Evolutionary conservation across 2,797 vertebrate genomes (phyloP).

Genomic region (Micromesistius poutassou): DNA sequence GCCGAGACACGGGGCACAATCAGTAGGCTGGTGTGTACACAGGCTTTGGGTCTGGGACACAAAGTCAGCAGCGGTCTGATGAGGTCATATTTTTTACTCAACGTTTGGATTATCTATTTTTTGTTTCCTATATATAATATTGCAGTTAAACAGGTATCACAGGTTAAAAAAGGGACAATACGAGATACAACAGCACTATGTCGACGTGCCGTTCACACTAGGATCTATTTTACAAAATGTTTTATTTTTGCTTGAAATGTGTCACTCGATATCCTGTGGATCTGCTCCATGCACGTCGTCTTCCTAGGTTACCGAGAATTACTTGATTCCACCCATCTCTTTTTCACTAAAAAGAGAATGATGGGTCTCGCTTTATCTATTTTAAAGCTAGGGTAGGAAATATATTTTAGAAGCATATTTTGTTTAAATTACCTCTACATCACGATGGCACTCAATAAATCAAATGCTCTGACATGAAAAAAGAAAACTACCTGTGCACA

Average conservation of each 20-base stretch:
- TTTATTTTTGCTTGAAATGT: background rate
- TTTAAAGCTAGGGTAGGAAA: no score
- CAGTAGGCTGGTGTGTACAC: background rate
- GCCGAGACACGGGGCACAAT: conserved; percentile 1
- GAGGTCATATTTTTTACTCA: no score
- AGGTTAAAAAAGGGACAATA: background rate
- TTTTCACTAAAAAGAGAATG: background rate
- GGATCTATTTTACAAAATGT: background rate
- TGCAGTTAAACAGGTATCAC: no score
- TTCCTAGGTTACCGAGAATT: background rate
- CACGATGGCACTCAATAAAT: no score
- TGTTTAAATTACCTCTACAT: no score
- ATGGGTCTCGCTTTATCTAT: background rate
- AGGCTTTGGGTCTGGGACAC: background rate
- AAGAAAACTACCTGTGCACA: no score
- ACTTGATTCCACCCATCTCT: background rate
- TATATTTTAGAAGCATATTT: no score
- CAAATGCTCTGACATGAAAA: no score
- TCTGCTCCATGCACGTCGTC: background rate
- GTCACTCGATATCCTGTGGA: background rate
- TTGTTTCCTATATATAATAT: no score
- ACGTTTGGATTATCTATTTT: no score
- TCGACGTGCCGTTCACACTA: background rate
- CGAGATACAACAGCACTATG: background rate
- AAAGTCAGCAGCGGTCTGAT: background rate